phyloP scores from a whole-genome alignment of 2,113 vertebrate species.

The Blennius ocellaris region DNA sequence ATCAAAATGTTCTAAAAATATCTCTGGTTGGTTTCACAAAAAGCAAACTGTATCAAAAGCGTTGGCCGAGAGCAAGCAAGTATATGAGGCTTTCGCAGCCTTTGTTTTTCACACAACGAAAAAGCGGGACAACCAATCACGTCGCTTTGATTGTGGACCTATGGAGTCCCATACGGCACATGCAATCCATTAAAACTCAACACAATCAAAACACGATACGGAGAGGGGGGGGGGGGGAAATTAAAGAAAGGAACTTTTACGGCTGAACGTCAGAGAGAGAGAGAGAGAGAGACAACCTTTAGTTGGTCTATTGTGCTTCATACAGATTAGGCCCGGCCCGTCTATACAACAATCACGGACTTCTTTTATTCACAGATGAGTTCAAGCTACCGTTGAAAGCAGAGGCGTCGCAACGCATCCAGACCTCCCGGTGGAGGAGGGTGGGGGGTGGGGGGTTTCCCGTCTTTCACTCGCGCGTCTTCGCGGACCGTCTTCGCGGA shows the following conservation, averaged over 20 bases:
- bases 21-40: conserved; percentile 83
- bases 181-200: conserved; percentile 82
- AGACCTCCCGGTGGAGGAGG: conserved; percentile 19
- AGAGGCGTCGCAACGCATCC: conserved; percentile 59
- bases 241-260: too few relatives aligned
- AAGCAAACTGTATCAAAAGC: conserved; percentile 85
- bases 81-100: conserved; percentile 68
- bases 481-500: too few relatives aligned
- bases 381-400: conserved; percentile 71
- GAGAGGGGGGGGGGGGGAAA: too few relatives aligned
- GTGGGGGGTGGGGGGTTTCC: too few relatives aligned
- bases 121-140: conserved; percentile 81
- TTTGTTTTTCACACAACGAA: conserved; percentile 77
- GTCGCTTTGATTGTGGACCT: conserved; percentile 81
- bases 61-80: conserved; percentile 80
- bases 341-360: conserved; percentile 80
- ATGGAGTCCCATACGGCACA: conserved; percentile 80
- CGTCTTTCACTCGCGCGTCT: too few relatives aligned
- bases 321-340: conserved; percentile 75
- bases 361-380: conserved; percentile 67
- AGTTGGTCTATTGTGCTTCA: conserved; percentile 81
- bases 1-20: conserved; percentile 86
- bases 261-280: conserved; percentile 78
- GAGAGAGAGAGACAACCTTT: conserved; percentile 78
- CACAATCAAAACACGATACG: conserved; percentile 78